Conservation (phyloP, 2,888 invertebrate species). For the Globia sparganii region DNA sequence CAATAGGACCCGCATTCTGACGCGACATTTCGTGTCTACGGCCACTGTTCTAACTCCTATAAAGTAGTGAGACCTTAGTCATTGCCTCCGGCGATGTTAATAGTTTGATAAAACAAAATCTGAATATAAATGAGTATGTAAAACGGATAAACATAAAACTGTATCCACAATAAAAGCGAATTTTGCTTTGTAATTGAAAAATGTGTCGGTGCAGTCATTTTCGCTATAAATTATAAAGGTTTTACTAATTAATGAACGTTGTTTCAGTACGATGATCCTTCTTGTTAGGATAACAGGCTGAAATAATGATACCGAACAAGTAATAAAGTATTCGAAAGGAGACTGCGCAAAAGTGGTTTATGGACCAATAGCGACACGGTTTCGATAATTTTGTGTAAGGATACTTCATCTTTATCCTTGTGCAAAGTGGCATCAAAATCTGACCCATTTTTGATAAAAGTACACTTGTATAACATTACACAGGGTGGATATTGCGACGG, state of each 20-base stretch:
- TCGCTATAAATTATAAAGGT: conserved; percentile 23
- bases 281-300: background rate
- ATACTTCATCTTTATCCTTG: background rate
- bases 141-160: conserved; percentile 34
- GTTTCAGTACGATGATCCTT: conserved; percentile 12
- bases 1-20: conserved; percentile 77
- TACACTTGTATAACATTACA: no score
- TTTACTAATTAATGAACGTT: conserved; percentile 16
- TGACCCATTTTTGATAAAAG: no score
- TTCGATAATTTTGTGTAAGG: background rate
- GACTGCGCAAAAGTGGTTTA: no score
- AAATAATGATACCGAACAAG: conserved; percentile 14
- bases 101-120: conserved; percentile 38
- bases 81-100: conserved; percentile 50
- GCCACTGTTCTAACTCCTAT: conserved; percentile 58
- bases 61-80: conserved; percentile 57
- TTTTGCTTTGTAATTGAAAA: conserved; percentile 40
- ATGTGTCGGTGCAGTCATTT: background rate
- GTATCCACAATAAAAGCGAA: conserved; percentile 16
- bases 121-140: conserved; percentile 34
- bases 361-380: background rate
- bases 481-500: no score
- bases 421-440: no score
- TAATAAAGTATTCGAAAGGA: conserved; percentile 1
- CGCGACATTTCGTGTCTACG: conserved; percentile 64